Base-by-base conservation (phyloP, 2,888 invertebrate genomes). In the Andrena bicolor region DNA sequence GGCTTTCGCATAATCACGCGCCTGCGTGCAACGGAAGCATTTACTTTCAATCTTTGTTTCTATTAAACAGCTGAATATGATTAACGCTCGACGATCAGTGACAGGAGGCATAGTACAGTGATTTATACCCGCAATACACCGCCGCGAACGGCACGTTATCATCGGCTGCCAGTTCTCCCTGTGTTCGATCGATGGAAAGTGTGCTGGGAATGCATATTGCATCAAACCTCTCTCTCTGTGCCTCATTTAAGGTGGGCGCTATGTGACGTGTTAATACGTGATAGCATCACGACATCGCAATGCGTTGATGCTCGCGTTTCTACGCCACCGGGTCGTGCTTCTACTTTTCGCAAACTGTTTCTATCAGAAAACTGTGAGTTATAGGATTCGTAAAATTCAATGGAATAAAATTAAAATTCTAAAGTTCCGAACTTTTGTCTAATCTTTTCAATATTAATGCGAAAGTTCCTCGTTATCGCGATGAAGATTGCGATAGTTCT, bases 171-270 rank as follows among this genome's bases (percentile, higher is more conserved):
- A 63, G 56, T 63, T 63, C 48, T 10, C 41, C 58, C 66, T 79
- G 80, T 72, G 80, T 73, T 73, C 66, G 80, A 79, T 80, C 72
- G 79, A 80, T 80, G 66, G 80, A 79, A 80, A 80, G 72, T 73
- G 68, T 79, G 80, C 71, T 56, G 80, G 72, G 63, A 73, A 80
- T 80, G 72, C 72, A 68, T 72, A 73, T 79, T 68, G 66, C 80
- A 73, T 73, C 80, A 61, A 79, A 79, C 28, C 72, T 72, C 61
- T 28, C 32, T 35, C 32, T 4, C 56, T 26, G 79, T 68, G 80
- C 72, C 71, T 80, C 80, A 72, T 80, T 80, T 80, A 80, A 80
- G 80, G 79, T 63, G 32, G 71, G 63, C 71, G 32, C 71, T 72
- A 61, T 63, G 53, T 68, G 66, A 79, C 71, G 79, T 66, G 79